Base-by-base conservation (phyloP, 2,888 invertebrate species). In the Macrosoma leucophasiata region DNA sequence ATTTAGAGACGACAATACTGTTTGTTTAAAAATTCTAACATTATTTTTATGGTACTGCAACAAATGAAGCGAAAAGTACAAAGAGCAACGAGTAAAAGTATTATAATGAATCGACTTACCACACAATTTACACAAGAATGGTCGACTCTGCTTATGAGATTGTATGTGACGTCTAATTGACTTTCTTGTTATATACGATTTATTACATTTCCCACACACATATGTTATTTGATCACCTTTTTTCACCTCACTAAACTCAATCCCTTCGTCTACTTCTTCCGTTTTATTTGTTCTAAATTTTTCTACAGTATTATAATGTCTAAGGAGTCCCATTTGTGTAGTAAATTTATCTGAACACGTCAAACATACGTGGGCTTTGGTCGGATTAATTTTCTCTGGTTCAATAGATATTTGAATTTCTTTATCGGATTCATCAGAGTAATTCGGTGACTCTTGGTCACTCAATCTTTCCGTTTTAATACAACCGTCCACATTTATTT, bases 61-160 rank as follows among this genome's bases (percentile, higher is more conserved):
- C n/a, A n/a, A n/a, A n/a, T n/a, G n/a, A n/a, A n/a, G n/a, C n/a
- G n/a, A n/a, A n/a, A n/a, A n/a, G n/a, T n/a, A n/a, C n/a, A n/a
- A n/a, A n/a, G n/a, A n/a, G n/a, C n/a, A n/a, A n/a, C n/a, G n/a
- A n/a, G n/a, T n/a, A n/a, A n/a, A n/a, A n/a, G n/a, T n/a, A n/a
- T n/a, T n/a, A n/a, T n/a, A n/a, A n/a, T n/a, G n/a, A n/a, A n/a
- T n/a, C n/a, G n/a, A 57, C 67, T 62, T 48, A 81, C 81, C 77
- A 52, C 81, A 82, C n/a, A 77, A 41, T 47, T 74, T 81, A 47
- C 82, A 82, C 15, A 64, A 36, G 45, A 64, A 75, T 0, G 74
- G 73, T 19, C 74, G 58, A 1, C 60, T 56, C 15, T 63, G 46
- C 4, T 37, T 45, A 46, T 81, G 75, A 10, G 39, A 11, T 5